Evolutionary conservation across 2,113 vertebrate species (phyloP).

Genomic region (Antigone vipio): DNA sequence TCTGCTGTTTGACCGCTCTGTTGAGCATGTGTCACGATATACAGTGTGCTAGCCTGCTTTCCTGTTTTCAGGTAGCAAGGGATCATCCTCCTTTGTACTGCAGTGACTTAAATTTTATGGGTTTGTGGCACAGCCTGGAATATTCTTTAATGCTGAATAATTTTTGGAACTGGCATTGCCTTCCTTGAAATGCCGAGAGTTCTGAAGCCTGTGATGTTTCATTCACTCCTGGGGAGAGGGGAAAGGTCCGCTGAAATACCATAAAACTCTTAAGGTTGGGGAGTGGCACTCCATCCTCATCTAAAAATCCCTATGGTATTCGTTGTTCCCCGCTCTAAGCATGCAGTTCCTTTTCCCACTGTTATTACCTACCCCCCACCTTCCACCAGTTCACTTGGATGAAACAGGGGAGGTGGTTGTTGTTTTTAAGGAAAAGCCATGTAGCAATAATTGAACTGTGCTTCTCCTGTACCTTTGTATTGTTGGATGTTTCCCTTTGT

Average conservation of each 20-base stretch:
- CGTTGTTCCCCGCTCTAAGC: neutral
- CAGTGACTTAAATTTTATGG: neutral
- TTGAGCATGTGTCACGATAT: accelerated
- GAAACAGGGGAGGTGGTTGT: neutral
- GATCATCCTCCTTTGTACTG: neutral
- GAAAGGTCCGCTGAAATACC: neutral
- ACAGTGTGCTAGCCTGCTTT: neutral
- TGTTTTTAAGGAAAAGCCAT: neutral
- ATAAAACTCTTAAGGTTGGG: neutral
- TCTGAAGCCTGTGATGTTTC: neutral
- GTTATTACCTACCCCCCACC: no score
- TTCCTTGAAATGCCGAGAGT: neutral
- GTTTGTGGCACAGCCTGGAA: neutral
- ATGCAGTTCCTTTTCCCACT: neutral
- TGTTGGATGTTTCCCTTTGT: neutral
- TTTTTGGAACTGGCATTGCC: neutral
- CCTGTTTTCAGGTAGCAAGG: neutral
- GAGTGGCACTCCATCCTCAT: neutral
- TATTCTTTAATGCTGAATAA: neutral
- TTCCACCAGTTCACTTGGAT: neutral
- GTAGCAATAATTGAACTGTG: neutral
- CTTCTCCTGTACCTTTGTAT: neutral
- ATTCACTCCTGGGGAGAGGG: neutral
- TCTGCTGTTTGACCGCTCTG: neutral
- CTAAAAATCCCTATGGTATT: neutral